Base-by-base conservation (phyloP, 2,113 vertebrate species). In the Phoenicopterus ruber region DNA sequence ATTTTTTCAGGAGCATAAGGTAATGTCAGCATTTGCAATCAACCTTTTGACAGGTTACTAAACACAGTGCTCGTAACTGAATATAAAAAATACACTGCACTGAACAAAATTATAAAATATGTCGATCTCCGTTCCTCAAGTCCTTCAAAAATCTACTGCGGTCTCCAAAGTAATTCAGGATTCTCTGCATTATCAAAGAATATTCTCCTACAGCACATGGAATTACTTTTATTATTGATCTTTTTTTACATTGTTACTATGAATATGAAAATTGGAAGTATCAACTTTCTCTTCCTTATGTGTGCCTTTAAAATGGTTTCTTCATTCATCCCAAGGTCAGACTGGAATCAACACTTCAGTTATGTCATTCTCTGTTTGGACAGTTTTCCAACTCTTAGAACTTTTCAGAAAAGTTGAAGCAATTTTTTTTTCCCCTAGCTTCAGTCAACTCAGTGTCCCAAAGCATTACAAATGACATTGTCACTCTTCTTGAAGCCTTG, bases 41-140 rank as follows among this genome's bases (percentile, higher is more conserved):
- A 74, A 46, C 6, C 13, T 82, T 93, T 79, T 58, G 24, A 44
- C 8, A 42, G 34, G 61, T 67, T 82, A 25, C 8, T 79, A 71
- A 90, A 14, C 12, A 20, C 3, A 49, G 2, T 12, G 2, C 2
- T 87, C 16, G 66, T 70, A 70, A 83, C 17, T 69, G 5, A 83
- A 16, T 28, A 47, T 29, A 70, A 92, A 77, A 83, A 38, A 47
- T 31, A 31, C 5, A 36, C 4, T 55, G 19, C 73, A 38, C 4
- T 5, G 4, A 91, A 52, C 2, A 70, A 70, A 96, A 74, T 26
- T 18, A 28, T 34, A 86, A 79, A 46, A 67, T 47, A 38, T 0
- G 0, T 49, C 4, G 0, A 28, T 67, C 2, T 76, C 4, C 17
- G 3, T 80, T n/a, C 19, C 13, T 69, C 28, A 50, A 55, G 22